A percentile compares a stretch with the other conserved stretches of the same genome.
These are phyloP conservation scores for Andricus curvator DNA, from an alignment of 2,888 invertebrate species.

Conservation along the genomic window DNA sequence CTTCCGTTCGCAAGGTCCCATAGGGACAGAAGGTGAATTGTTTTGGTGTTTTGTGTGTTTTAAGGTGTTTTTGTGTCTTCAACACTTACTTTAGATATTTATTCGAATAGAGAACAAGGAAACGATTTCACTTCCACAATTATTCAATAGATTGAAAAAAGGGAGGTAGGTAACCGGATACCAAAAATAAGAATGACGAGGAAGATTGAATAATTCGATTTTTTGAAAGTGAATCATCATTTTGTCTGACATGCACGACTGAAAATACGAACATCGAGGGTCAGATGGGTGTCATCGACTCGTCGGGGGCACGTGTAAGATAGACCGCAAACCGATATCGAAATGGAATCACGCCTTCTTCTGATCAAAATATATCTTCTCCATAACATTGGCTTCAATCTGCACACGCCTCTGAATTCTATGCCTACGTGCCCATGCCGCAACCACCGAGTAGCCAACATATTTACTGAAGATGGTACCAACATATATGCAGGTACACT, in stretches of 20 bases:
- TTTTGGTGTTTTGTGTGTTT: too few species aligned
- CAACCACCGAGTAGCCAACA: slow-evolving; percentile 45
- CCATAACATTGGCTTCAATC: slow-evolving; percentile 18
- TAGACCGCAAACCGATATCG: slow-evolving; percentile 70
- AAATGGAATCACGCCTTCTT: slow-evolving; percentile 75
- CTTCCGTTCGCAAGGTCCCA: too few species aligned
- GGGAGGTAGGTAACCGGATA: neutral
- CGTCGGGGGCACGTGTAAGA: slow-evolving; percentile 51
- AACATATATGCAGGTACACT: neutral
- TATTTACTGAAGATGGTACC: slow-evolving; percentile 50
- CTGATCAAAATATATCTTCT: slow-evolving; percentile 53
- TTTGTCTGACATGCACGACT: neutral
- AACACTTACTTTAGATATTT: too few species aligned
- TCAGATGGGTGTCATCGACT: slow-evolving; percentile 12
- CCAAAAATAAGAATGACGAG: neutral
- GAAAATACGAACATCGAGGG: neutral
- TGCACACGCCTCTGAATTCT: slow-evolving; percentile 26
- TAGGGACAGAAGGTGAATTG: too few species aligned
- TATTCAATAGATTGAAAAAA: too few species aligned
- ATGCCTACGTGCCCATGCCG: slow-evolving; percentile 45
- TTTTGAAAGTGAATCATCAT: neutral
- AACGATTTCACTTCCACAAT: too few species aligned
- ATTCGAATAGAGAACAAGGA: too few species aligned
- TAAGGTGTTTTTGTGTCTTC: too few species aligned
- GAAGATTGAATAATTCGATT: neutral